A percentile compares a stretch with the other conserved stretches of the same genome.
These are phyloP conservation scores for Drosophila pseudoobscura DNA, from an alignment of 1,140 invertebrate genomes.

Conservation along the genomic window DNA sequence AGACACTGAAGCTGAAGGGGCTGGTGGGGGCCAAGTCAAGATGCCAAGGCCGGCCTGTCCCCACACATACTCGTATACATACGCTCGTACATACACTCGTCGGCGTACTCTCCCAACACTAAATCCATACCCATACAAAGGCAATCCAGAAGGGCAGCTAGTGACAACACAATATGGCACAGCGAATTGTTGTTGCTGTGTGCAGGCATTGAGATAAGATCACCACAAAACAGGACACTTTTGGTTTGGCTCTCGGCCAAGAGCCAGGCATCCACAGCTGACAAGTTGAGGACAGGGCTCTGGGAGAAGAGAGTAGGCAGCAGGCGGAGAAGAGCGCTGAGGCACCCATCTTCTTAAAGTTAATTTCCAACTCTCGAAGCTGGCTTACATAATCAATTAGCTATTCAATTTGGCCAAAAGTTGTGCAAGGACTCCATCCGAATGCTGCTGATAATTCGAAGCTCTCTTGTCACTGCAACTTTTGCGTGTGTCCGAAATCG, in stretches of 20 bases:
- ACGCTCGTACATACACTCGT: neutral
- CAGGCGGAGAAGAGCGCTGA: too few species aligned
- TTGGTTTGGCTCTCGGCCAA: conserved; percentile 56
- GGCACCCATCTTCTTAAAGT: conserved; percentile 57
- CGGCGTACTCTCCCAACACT: too few species aligned
- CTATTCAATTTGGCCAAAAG: conserved; percentile 66
- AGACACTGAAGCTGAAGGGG: conserved; percentile 31
- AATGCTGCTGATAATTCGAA: conserved; percentile 42
- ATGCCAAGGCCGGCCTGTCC: conserved; percentile 47
- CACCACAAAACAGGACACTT: conserved; percentile 73
- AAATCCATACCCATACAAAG: conserved; percentile 12
- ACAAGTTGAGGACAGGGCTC: conserved; percentile 39
- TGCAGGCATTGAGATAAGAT: conserved; percentile 67
- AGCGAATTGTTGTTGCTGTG: conserved; percentile 55
- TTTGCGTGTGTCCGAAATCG: conserved; percentile 64
- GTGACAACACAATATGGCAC: conserved; percentile 62
- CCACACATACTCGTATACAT: conserved; percentile 31
- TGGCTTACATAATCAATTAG: conserved; percentile 66
- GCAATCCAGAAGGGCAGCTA: conserved; percentile 19
- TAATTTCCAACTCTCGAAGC: conserved; percentile 38
- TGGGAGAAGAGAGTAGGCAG: neutral
- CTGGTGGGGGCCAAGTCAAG: conserved; percentile 49
- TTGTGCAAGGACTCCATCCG: conserved; percentile 23
- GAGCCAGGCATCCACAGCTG: conserved; percentile 38
- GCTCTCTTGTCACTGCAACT: conserved; percentile 43